Percentiles rank a stretch among this genome's conserved stretches.
Evolutionary conservation across 2,888 invertebrate species (phyloP).

Genomic region (Heliconius sara): DNA sequence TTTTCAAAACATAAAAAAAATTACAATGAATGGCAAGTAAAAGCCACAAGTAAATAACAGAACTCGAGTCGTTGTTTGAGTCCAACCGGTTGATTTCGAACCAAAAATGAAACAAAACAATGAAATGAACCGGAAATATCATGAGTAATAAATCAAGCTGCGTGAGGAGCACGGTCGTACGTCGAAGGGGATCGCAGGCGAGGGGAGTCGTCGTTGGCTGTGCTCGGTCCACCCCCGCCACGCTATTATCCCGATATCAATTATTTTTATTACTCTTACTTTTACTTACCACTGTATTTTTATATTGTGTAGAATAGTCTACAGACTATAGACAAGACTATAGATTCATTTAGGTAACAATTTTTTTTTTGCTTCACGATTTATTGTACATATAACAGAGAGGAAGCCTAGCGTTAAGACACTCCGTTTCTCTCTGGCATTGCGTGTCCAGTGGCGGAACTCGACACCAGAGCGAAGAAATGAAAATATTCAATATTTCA

Average conservation of each 20-base stretch:
- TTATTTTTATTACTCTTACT: constrained; percentile 22
- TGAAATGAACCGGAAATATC: constrained; percentile 40
- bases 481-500: no score
- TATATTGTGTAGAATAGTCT: neutral
- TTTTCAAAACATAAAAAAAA: neutral
- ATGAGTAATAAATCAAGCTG: constrained; percentile 40
- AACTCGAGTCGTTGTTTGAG: neutral
- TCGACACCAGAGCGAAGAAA: no score
- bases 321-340: neutral
- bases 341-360: neutral
- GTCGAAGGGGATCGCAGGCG: constrained; percentile 36
- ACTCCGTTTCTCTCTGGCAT: no score
- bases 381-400: no score
- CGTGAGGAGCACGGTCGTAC: constrained; percentile 37
- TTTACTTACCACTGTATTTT: constrained; percentile 19
- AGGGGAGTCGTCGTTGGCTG: constrained; percentile 33
- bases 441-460: no score
- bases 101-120: constrained; percentile 25
- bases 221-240: constrained; percentile 29
- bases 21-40: neutral
- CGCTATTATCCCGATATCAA: constrained; percentile 13
- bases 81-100: neutral
- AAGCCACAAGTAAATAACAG: neutral
- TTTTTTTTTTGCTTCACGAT: neutral
- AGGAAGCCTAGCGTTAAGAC: no score